Conservation (phyloP, 2,113 vertebrate genomes). For the Monarcha castaneiventris region DNA sequence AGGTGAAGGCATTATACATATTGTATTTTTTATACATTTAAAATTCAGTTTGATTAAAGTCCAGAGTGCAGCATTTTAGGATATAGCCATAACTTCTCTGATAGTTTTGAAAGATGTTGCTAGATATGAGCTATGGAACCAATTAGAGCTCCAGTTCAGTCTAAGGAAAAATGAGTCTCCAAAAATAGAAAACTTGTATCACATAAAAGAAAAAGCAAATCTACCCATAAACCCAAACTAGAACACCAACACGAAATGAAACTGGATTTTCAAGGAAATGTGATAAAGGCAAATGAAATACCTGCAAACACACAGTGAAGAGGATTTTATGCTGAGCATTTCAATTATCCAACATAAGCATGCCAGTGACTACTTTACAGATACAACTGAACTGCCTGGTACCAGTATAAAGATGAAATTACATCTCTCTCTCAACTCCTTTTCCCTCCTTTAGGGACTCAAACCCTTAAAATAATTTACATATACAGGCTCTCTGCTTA, state of each 20-base stretch:
- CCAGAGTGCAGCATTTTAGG: background rate
- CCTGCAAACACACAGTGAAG: background rate
- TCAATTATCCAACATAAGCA: background rate
- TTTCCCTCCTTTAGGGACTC: background rate
- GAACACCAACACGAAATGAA: background rate
- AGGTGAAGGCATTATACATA: background rate
- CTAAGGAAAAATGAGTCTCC: slow-evolving; percentile 29
- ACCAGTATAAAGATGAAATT: background rate
- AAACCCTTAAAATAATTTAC: background rate
- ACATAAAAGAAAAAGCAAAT: slow-evolving; percentile 1
- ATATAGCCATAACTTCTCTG: background rate
- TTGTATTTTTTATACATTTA: background rate
- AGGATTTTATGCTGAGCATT: background rate
- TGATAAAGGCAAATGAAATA: background rate
- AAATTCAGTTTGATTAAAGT: slow-evolving; percentile 22
- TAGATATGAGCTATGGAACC: slow-evolving; percentile 49
- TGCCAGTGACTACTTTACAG: background rate
- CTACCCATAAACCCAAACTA: background rate
- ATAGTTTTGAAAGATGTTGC: slow-evolving; percentile 1
- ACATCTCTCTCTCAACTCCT: background rate
- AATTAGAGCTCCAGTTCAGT: slow-evolving; percentile 34
- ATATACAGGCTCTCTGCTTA: background rate
- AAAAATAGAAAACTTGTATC: slow-evolving; percentile 10
- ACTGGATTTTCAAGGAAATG: background rate
- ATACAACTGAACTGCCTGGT: background rate